Evolutionary conservation across 2,888 invertebrate genomes (phyloP), one percentile per base, ranked within the genome.

Genomic region (Chorisops tibialis): DNA sequence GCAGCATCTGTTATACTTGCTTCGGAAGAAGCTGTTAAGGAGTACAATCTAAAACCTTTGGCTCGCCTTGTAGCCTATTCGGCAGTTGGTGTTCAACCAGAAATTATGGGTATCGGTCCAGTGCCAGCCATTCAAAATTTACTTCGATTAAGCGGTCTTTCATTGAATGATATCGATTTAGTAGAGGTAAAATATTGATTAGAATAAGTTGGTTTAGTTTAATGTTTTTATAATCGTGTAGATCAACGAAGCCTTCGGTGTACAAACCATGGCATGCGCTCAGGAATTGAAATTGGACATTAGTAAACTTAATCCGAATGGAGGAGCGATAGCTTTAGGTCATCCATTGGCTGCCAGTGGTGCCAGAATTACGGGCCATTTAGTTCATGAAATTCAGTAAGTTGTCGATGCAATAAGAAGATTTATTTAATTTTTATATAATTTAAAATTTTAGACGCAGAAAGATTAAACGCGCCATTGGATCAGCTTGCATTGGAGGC

Each of bases 221-320:
- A 24, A 24, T 24, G 24, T 24, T 24, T 35, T 63, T 61, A 56
- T 47, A 30, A 69, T 67, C 63, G 72, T 73, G 7, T 72, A 96
- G 94, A 95, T 98, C 69, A 99, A 99, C 80, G 99, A 99, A 80
- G 99, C 99, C 0, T 99, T 99, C 82, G 94, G 88, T 48, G 91
- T 96, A 0, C 99, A 99, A 80, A 91, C 92, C 2, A 80, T 99
- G 59, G 88, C 98, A 0, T 97, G 97, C 69, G 89, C 88, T 50
- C 93, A 93, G 73, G 95, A 92, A 52, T 81, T 99, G 50, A 87
- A 88, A 66, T 78, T 99, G 64, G 93, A 98, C 76, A 78, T 87
- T 64, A 86, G 87, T 67, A 96, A 93, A 75, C 80, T 96, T 69
- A 99, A 99, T 79, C 89, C 95, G 16, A 89, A 94, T 79, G 97